Conservation (phyloP, 1,140 invertebrate genomes). For the Pissodes strobi region DNA sequence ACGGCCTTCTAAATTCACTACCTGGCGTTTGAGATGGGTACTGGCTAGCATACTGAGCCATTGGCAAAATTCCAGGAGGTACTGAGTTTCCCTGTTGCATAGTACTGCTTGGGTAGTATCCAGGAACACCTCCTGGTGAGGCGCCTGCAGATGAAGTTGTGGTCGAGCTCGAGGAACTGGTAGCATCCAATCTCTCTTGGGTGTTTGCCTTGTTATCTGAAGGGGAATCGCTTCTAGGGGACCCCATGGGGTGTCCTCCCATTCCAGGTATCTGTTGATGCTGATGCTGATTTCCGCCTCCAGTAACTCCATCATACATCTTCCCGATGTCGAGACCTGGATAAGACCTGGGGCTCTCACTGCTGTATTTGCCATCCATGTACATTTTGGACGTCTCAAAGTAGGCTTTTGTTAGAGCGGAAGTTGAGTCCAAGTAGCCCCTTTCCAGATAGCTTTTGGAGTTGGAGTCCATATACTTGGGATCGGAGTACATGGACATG, state of each 20-base stretch:
- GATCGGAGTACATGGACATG: conserved; percentile 72
- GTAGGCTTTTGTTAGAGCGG: conserved; percentile 77
- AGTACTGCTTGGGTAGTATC: conserved; percentile 64
- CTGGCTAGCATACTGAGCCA: conserved; percentile 68
- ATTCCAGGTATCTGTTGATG: conserved; percentile 30
- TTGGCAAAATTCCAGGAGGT: conserved; percentile 62
- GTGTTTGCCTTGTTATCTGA: conserved; percentile 58
- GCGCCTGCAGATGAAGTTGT: conserved; percentile 67
- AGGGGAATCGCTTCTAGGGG: conserved; percentile 67
- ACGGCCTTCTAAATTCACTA: conserved; percentile 75
- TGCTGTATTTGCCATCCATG: conserved; percentile 69
- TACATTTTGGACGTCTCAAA: conserved; percentile 77
- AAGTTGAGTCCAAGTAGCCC: conserved; percentile 64
- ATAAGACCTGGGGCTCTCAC: conserved; percentile 50
- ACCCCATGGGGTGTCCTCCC: conserved; percentile 53
- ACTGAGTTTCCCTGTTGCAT: conserved; percentile 58
- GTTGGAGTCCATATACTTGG: conserved; percentile 64
- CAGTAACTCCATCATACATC: conserved; percentile 61
- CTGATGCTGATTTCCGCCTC: conserved; percentile 52
- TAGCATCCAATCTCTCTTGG: conserved; percentile 61
- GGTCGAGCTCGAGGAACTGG: conserved; percentile 59
- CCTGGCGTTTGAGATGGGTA: conserved; percentile 58
- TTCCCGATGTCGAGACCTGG: conserved; percentile 68
- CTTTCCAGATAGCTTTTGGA: conserved; percentile 73
- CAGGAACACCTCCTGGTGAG: conserved; percentile 64